These are phyloP conservation scores for Sylvia atricapilla DNA, from an alignment of 2,113 vertebrate species.

Conservation along the genomic window DNA sequence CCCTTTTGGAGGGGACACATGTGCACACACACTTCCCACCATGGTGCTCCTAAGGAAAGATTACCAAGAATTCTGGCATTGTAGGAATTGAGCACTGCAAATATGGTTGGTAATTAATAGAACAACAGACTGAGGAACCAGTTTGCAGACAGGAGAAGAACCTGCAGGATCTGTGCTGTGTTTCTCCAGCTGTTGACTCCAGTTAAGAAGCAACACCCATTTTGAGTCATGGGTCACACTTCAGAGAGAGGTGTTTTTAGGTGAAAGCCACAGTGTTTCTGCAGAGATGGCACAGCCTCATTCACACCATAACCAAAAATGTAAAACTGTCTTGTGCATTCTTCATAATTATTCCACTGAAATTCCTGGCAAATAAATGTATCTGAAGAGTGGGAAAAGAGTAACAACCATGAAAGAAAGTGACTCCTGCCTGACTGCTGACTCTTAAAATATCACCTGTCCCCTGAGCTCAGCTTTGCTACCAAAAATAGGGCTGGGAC, in stretches of 20 bases:
- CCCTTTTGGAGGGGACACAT: not conserved
- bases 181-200: not conserved
- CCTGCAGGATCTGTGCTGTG: not conserved
- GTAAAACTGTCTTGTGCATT: not conserved
- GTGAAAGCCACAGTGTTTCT: not conserved
- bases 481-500: not conserved
- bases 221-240: accelerated
- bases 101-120: not conserved
- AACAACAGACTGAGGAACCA: not conserved
- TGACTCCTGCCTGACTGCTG: not conserved
- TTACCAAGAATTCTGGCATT: not conserved
- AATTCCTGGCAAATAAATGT: not conserved
- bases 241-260: not conserved
- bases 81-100: not conserved
- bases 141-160: not conserved
- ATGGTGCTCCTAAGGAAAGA: not conserved
- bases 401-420: not conserved
- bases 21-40: not conserved
- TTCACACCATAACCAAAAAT: not conserved
- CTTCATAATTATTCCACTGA: not conserved
- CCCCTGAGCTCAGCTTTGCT: not conserved
- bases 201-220: not conserved
- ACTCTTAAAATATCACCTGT: not conserved
- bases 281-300: not conserved
- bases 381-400: not conserved